Evolutionary conservation across 1,140 invertebrate genomes (phyloP), one percentile per base, ranked within the genome.

Genomic region (Sinonovacula constricta): DNA sequence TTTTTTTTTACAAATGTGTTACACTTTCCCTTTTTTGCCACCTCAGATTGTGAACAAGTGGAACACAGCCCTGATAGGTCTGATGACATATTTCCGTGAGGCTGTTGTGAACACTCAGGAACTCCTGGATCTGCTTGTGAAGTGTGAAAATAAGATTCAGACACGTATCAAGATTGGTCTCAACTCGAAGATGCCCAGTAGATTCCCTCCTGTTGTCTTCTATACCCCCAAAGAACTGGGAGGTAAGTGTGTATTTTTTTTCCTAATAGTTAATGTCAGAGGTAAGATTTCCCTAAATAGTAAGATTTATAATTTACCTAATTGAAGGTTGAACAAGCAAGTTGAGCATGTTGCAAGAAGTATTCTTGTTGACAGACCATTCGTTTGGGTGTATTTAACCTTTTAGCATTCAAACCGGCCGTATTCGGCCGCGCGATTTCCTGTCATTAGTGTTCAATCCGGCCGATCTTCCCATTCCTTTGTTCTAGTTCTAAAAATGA

Each of bases 81-180:
- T 99, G 30, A 99, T 99, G 99, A 99, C 99, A 0, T 99, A 99
- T 90, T 99, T 98, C 94, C 94, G 99, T 33, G 99, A 99, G 91
- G 97, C 99, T 24, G 99, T 99, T 0, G 98, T 99, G 0, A 99
- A 99, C 87, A 99, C 98, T 0, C 98, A 99, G 91, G 98, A 99
- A 91, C 91, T 99, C 0, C 91, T 99, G 0, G 99, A 99, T 91
- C 90, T 99, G 24, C 92, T 99, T 0, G 99, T 99, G 0, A 99
- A 99, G 90, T 99, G 99, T 91, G 99, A 99, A 91, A 99, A 99
- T 89, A 99, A 99, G 91, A 99, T 99, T 82, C 99, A 99, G 88
- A 99, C 98, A 0, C 95, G 99, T 92, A 99, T 99, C 81, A 99
- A 99, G 92, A 99, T 99, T 88, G 99, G 99, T 81, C 93, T 99